Evolutionary conservation across 2,113 vertebrate genomes (phyloP).

Genomic region (Aix galericulata): DNA sequence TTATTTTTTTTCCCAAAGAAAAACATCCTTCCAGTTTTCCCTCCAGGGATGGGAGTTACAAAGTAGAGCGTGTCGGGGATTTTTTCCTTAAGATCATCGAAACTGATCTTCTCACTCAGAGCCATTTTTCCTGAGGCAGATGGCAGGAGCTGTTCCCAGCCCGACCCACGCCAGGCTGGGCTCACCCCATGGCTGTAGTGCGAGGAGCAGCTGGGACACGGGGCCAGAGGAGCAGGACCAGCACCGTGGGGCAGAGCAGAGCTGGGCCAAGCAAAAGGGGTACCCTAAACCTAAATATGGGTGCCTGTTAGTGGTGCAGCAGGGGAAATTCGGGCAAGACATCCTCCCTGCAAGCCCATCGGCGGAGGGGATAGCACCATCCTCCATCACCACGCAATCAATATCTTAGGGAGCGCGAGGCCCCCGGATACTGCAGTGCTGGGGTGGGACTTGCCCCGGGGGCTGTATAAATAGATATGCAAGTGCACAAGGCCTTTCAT

Average conservation of each 20-base stretch:
- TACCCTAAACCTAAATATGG: background rate
- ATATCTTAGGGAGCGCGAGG: rapidly evolving
- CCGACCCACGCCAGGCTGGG: rapidly evolving
- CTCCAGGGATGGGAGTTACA: background rate
- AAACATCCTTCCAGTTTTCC: background rate
- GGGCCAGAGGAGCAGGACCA: background rate
- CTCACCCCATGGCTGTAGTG: rapidly evolving
- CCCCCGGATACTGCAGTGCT: background rate
- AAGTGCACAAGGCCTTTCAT: background rate
- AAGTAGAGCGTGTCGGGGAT: background rate
- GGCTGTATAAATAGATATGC: background rate
- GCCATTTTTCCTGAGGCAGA: background rate
- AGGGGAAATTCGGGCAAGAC: background rate
- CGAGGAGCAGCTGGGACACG: rapidly evolving
- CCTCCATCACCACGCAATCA: rapidly evolving
- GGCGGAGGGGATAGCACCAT: rapidly evolving
- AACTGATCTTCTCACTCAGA: background rate
- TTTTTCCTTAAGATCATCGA: background rate
- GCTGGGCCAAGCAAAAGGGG: background rate
- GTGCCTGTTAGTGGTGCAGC: background rate
- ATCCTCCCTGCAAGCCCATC: background rate
- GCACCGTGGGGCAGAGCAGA: rapidly evolving
- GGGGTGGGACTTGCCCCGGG: background rate
- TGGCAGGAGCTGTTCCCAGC: background rate
- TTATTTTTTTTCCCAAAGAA: background rate